Conservation (phyloP, 2,113 vertebrate species). For the Fregata magnificens region DNA sequence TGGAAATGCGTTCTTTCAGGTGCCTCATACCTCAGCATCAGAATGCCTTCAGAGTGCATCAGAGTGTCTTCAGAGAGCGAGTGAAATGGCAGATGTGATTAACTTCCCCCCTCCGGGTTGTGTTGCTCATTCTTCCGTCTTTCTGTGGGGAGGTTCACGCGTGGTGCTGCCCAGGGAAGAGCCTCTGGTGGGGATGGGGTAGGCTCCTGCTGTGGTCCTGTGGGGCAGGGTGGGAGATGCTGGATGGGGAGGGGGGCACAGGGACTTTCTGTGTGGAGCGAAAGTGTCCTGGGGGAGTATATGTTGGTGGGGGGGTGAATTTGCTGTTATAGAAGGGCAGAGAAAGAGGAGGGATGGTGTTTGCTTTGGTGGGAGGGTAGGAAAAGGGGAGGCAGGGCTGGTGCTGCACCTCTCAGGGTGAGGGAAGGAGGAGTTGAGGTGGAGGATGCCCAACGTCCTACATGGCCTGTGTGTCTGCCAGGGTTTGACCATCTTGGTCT, state of each 20-base stretch:
- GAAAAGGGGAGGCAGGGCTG: background rate
- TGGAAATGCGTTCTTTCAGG: background rate
- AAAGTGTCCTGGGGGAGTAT: background rate
- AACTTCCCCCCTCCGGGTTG: background rate
- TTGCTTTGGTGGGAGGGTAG: background rate
- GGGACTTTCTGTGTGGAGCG: background rate
- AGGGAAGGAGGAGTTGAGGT: background rate
- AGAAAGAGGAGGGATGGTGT: background rate
- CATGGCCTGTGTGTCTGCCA: background rate
- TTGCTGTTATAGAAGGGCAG: background rate
- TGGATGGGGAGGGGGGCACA: background rate
- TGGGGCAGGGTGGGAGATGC: background rate
- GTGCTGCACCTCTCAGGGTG: background rate
- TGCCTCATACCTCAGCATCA: background rate
- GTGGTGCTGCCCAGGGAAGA: background rate
- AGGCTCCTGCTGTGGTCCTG: background rate
- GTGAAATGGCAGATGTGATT: background rate
- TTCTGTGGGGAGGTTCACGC: fast-evolving
- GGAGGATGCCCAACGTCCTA: background rate
- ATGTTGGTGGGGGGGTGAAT: background rate
- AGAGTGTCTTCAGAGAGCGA: background rate
- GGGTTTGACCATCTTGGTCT: background rate
- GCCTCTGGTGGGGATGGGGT: fast-evolving
- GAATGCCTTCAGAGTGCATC: background rate
- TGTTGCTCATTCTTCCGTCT: background rate